Percentiles rank a stretch among this genome's conserved stretches.
These are phyloP conservation scores for Caenorhabditis angaria DNA, from an alignment of 2,888 invertebrate species.

Conservation along the genomic window DNA sequence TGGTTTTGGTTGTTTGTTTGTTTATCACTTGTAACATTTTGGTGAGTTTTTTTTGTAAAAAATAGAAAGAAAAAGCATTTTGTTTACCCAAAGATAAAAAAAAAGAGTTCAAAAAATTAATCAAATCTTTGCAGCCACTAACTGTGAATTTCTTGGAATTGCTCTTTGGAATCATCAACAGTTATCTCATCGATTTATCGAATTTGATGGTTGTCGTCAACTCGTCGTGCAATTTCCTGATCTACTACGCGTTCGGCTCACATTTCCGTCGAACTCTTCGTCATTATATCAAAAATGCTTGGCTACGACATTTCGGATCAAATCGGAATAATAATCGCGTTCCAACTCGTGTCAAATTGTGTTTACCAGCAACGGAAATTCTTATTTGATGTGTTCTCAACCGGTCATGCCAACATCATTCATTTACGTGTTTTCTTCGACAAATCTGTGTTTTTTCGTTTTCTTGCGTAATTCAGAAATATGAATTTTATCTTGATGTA, in stretches of 20 bases:
- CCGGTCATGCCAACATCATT: neutral
- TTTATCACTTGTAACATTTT: constrained; percentile 68
- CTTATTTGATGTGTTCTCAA: constrained; percentile 16
- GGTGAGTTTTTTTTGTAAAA: constrained; percentile 44
- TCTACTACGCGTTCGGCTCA: constrained; percentile 68
- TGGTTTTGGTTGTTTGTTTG: constrained; percentile 69
- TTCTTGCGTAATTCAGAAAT: too few relatives aligned
- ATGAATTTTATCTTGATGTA: neutral
- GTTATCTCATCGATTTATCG: constrained; percentile 68
- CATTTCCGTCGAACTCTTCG: constrained; percentile 64
- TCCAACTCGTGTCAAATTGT: constrained; percentile 33
- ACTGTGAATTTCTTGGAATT: constrained; percentile 69
- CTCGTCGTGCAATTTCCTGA: constrained; percentile 68
- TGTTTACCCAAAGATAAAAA: constrained; percentile 10
- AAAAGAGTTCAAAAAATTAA: neutral
- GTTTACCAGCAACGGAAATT: constrained; percentile 33
- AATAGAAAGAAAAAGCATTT: too few relatives aligned
- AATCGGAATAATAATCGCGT: constrained; percentile 16
- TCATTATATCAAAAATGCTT: constrained; percentile 39
- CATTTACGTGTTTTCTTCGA: neutral
- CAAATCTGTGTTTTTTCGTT: neutral
- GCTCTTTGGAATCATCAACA: constrained; percentile 58
- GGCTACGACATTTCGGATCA: neutral
- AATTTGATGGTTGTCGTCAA: constrained; percentile 70
- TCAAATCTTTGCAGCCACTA: constrained; percentile 59